These are phyloP conservation scores for Abrostola tripartita DNA, from an alignment of 2,888 invertebrate genomes.

Conservation along the genomic window DNA sequence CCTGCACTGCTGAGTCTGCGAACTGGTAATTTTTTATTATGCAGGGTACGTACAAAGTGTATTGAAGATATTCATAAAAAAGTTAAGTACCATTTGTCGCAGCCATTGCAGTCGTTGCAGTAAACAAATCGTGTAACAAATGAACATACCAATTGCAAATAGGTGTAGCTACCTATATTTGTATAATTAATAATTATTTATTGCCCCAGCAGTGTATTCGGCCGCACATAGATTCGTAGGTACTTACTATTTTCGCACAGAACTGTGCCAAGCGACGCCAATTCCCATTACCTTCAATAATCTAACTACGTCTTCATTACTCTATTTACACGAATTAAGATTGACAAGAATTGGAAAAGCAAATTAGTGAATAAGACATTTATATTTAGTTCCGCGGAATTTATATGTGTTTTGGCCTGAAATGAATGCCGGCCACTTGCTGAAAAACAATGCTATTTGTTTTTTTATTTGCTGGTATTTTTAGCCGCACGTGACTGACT, in stretches of 20 bases:
- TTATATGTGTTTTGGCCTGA: slow-evolving; percentile 13
- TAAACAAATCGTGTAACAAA: no score
- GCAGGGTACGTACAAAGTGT: no score
- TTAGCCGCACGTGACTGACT: not conserved
- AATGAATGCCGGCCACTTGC: not conserved
- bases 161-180: no score
- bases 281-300: slow-evolving; percentile 1
- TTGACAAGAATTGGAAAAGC: slow-evolving; percentile 5
- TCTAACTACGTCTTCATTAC: slow-evolving; percentile 3
- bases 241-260: not conserved
- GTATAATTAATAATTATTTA: not conserved
- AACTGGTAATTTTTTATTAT: no score
- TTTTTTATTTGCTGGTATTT: not conserved
- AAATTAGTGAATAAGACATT: slow-evolving; percentile 3
- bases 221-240: not conserved
- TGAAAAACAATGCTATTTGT: not conserved
- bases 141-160: no score
- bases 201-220: not conserved
- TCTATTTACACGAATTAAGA: slow-evolving; percentile 7
- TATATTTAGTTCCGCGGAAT: slow-evolving; percentile 5
- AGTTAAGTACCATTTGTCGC: no score
- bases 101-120: no score
- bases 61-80: no score
- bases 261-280: not conserved
- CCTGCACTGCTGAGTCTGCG: no score